Conservation (phyloP, 2,888 invertebrate genomes). For the Polydrusus pterygomalis region DNA sequence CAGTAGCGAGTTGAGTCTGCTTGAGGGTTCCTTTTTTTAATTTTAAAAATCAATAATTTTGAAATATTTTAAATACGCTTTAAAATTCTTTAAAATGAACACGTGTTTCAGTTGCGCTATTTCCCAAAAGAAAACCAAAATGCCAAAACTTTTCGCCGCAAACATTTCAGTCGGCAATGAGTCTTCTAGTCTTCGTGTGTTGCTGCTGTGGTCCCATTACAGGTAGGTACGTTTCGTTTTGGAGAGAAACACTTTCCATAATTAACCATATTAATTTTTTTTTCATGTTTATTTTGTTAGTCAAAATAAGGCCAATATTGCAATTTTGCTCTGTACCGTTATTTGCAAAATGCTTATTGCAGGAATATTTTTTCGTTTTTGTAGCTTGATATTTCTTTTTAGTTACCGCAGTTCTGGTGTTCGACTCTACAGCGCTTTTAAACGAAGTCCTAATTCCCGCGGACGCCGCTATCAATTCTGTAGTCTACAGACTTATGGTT, state of each 20-base stretch:
- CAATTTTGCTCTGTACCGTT: no score
- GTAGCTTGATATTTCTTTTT: not conserved
- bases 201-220: constrained; percentile 54
- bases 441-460: constrained; percentile 87
- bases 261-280: constrained; percentile 5
- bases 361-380: not conserved
- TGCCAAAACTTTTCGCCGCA: constrained; percentile 18
- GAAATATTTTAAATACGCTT: no score
- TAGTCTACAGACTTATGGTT: constrained; percentile 88
- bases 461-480: constrained; percentile 87
- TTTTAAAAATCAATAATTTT: no score
- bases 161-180: constrained; percentile 60
- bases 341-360: no score
- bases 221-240: constrained; percentile 42
- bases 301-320: no score
- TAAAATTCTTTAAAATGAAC: no score
- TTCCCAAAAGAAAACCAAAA: constrained; percentile 23
- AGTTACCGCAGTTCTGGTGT: constrained; percentile 81
- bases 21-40: no score
- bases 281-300: no score
- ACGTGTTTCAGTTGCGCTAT: constrained; percentile 7
- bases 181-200: constrained; percentile 63
- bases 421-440: constrained; percentile 90
- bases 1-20: no score
- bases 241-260: not conserved